Evolutionary conservation across 2,113 vertebrate species (phyloP).

Genomic region (Anarrhichthys ocellatus): DNA sequence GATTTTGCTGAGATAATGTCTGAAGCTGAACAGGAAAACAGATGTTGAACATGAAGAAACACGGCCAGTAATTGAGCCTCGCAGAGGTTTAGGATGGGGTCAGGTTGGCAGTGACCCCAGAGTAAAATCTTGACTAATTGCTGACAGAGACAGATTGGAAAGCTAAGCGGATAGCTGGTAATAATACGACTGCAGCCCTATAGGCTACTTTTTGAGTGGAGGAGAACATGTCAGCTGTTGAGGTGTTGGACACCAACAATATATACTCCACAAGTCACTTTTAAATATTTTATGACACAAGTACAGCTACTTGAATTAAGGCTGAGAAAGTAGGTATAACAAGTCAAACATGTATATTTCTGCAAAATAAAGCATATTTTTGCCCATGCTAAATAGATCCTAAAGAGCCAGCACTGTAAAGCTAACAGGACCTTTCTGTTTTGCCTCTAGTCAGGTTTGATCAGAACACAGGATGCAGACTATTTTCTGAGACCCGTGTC

Average conservation of each 20-base stretch:
- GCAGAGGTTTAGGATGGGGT: slow-evolving; percentile 25
- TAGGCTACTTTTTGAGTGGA: slow-evolving; percentile 9
- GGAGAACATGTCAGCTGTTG: neutral
- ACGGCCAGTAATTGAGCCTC: slow-evolving; percentile 48
- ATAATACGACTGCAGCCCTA: slow-evolving; percentile 18
- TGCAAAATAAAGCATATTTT: neutral
- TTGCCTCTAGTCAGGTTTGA: slow-evolving; percentile 89
- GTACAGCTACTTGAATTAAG: neutral
- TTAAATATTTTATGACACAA: neutral
- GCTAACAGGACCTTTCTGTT: slow-evolving; percentile 61
- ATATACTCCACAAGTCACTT: neutral
- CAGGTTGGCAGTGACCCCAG: slow-evolving; percentile 35
- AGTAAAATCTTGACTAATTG: slow-evolving; percentile 62
- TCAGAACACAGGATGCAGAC: slow-evolving; percentile 88
- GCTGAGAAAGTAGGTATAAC: neutral
- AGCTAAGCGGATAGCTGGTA: slow-evolving; percentile 31
- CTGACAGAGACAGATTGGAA: slow-evolving; percentile 54
- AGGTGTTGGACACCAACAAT: neutral
- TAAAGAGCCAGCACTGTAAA: neutral
- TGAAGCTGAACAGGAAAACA: slow-evolving; percentile 68
- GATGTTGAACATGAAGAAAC: slow-evolving; percentile 71
- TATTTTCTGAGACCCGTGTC: slow-evolving; percentile 89
- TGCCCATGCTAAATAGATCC: neutral
- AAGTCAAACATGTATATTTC: neutral
- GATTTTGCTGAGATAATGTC: slow-evolving; percentile 59